These are phyloP conservation scores for Coracias cyanogaster DNA, from an alignment of 2,797 vertebrate species.

Conservation along the genomic window DNA sequence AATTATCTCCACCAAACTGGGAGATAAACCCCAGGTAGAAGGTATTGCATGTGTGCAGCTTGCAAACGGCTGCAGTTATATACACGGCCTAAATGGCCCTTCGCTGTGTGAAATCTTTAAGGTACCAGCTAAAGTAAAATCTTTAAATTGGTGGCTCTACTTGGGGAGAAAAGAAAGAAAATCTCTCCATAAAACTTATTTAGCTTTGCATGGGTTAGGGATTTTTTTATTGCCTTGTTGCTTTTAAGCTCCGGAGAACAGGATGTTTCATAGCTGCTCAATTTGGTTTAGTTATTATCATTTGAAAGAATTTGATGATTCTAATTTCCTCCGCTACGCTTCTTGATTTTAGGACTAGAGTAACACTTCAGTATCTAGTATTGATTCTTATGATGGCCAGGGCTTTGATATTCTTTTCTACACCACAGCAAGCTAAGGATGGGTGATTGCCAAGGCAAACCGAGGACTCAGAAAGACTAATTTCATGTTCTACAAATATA, in stretches of 20 bases:
- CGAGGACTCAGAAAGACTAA: neutral
- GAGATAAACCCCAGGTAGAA: neutral
- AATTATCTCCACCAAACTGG: neutral
- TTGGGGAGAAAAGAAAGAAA: neutral
- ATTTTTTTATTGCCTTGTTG: neutral
- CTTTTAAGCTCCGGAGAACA: constrained; percentile 30
- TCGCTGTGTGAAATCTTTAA: neutral
- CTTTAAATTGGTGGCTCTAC: neutral
- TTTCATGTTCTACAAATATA: neutral
- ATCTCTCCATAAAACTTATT: neutral
- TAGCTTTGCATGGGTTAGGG: neutral
- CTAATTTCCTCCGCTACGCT: constrained; percentile 18
- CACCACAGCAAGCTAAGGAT: neutral
- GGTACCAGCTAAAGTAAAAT: neutral
- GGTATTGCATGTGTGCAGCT: neutral
- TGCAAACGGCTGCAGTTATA: neutral
- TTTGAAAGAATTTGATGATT: constrained; percentile 47
- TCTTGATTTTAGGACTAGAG: constrained; percentile 42
- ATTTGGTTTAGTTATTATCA: constrained; percentile 54
- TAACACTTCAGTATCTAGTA: constrained; percentile 7
- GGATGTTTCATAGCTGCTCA: constrained; percentile 31
- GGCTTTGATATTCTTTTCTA: neutral
- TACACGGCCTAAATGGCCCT: neutral
- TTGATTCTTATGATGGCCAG: neutral
- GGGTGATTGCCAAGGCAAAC: neutral